Evolutionary conservation across 2,797 vertebrate genomes (phyloP), one percentile per base, ranked within the genome.

Genomic region (Rhynchotus rufescens): DNA sequence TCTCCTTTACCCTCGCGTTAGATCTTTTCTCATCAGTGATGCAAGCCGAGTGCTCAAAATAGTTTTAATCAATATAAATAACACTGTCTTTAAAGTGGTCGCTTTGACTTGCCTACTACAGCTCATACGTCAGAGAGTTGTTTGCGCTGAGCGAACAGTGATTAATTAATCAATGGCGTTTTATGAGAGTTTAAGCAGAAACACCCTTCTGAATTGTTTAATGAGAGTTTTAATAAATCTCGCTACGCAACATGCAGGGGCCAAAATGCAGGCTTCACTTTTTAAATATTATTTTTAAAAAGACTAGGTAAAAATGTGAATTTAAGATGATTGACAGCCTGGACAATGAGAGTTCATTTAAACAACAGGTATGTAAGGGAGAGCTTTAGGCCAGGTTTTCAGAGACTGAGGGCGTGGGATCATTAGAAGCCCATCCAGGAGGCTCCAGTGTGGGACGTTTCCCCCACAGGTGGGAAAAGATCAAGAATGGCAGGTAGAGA

Each of bases 401-500:
- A 79, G 32, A 92, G 90, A 85, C 34, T 73, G 79, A 86, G 84
- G 85, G 67, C 56, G 84, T 14, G 78, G 91, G 34, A 91, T 96
- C 89, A 82, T 83, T 81, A 85, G 80, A 84, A 95, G 60, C 67
- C 90, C 57, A 17, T 59, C 57, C 62, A 81, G 89, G 89, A 73
- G 62, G 30, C 44, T 45, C 44, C 44, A 17, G 54, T 40, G 40
- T 40, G 85, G 79, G 90, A 40, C 6, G 6, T 40, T 67, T 88
- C 57, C 69, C 77, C 93, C 92, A 80, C 81, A 73, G 90, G 54
- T 72, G 91, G 93, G 42, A 65, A 79, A 69, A 78, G 80, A 96
- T 92, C 93, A 88, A 91, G 94, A 94, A 94, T 85, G 94, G 88
- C 89, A 92, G 95, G 88, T 91, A 89, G 79, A 40, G 94, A 95